Evolutionary conservation across 2,113 vertebrate genomes (phyloP).

Genomic region (Pluvianellus socialis): DNA sequence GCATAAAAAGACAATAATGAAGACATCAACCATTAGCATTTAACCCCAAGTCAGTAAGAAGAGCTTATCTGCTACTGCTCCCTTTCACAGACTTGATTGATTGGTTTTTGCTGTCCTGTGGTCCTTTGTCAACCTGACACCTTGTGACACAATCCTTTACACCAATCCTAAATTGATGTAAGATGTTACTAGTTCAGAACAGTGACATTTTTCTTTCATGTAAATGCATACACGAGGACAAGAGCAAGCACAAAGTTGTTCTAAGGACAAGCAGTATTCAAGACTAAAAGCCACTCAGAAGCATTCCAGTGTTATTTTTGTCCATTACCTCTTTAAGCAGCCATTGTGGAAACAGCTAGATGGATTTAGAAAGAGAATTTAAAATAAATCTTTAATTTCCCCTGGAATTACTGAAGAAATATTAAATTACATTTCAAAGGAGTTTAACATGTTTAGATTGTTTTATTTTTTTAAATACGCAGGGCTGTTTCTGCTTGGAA

Average conservation of each 20-base stretch:
- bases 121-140: neutral
- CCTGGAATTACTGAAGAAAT: slow-evolving; percentile 18
- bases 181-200: neutral
- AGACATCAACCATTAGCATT: neutral
- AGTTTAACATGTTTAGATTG: neutral
- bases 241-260: neutral
- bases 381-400: neutral
- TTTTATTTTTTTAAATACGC: neutral
- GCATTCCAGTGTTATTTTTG: neutral
- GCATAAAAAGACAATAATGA: neutral
- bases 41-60: neutral
- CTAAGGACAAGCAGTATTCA: neutral
- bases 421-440: slow-evolving; percentile 1
- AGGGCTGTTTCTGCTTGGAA: neutral
- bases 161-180: neutral
- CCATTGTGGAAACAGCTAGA: neutral
- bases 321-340: neutral
- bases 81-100: neutral
- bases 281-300: neutral
- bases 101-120: neutral
- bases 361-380: neutral
- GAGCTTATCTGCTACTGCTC: neutral
- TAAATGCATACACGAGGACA: neutral
- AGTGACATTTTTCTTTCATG: neutral
- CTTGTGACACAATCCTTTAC: neutral